phyloP scores from a whole-genome alignment of 2,797 vertebrate species.

The Capromys pilorides region DNA sequence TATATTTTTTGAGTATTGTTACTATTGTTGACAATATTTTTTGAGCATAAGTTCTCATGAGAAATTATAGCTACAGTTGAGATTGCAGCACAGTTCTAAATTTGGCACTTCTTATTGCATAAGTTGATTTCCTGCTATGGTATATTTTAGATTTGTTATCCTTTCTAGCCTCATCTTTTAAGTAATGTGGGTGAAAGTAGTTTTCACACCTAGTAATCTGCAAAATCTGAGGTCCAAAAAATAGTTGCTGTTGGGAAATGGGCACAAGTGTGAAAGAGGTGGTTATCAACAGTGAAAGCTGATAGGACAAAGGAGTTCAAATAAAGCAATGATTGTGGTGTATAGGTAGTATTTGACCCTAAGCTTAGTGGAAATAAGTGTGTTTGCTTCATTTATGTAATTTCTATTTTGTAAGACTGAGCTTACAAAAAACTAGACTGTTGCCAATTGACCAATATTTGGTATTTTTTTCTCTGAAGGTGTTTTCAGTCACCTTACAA shows the following conservation, averaged over 20 bases:
- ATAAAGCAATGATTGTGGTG: not conserved
- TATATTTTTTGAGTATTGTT: not conserved
- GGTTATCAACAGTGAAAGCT: constrained; percentile 44
- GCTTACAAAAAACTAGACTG: not conserved
- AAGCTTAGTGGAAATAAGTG: not conserved
- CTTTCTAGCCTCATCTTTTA: constrained; percentile 60
- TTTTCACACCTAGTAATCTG: constrained; percentile 61
- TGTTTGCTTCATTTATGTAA: not conserved
- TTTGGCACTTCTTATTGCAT: not conserved
- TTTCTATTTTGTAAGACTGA: constrained; percentile 48
- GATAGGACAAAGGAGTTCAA: not conserved
- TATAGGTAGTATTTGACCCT: not conserved
- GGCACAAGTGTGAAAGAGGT: constrained; percentile 44
- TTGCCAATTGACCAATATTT: constrained; percentile 10
- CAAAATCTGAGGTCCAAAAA: constrained; percentile 66
- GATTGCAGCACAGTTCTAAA: constrained; percentile 18
- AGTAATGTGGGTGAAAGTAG: constrained; percentile 59
- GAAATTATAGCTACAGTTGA: not conserved
- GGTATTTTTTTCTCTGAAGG: constrained; percentile 9
- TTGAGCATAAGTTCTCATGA: not conserved
- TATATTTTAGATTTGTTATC: constrained; percentile 46
- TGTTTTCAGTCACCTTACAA: constrained; percentile 16
- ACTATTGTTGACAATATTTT: not conserved
- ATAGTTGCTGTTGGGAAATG: constrained; percentile 65
- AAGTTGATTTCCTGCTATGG: constrained; percentile 63